Conservation (phyloP, 1,140 invertebrate genomes). For the Ips typographus region DNA sequence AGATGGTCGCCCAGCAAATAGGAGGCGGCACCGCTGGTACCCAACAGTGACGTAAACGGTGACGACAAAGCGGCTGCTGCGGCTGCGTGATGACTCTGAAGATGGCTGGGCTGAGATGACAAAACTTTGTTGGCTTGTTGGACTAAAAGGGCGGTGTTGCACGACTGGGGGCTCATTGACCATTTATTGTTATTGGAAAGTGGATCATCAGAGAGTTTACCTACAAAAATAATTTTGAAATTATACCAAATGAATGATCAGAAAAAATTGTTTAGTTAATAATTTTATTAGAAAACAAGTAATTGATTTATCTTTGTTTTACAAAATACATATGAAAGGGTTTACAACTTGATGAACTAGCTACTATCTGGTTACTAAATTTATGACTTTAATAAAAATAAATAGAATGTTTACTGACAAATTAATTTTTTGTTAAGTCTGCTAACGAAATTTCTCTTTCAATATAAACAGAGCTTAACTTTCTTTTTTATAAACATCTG, state of each 20-base stretch:
- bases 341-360: no score
- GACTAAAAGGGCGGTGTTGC: constrained; percentile 51
- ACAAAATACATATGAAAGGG: no score
- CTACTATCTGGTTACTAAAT: no score
- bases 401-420: no score
- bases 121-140: constrained; percentile 52
- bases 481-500: no score
- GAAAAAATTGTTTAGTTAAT: no score
- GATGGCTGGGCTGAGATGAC: constrained; percentile 48
- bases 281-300: no score
- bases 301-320: no score
- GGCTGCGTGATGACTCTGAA: constrained; percentile 48
- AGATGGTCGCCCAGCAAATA: constrained; percentile 51
- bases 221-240: constrained; percentile 42
- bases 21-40: constrained; percentile 49
- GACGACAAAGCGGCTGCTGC: constrained; percentile 51
- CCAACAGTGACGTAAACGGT: constrained; percentile 52
- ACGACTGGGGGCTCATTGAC: constrained; percentile 50
- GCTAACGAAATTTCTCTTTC: no score
- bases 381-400: no score
- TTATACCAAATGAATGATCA: constrained; percentile 21
- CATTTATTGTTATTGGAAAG: constrained; percentile 53
- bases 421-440: no score
- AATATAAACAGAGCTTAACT: no score
- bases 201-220: constrained; percentile 51